Conservation (phyloP, 2,113 vertebrate species). For the Hystrix cristata region DNA sequence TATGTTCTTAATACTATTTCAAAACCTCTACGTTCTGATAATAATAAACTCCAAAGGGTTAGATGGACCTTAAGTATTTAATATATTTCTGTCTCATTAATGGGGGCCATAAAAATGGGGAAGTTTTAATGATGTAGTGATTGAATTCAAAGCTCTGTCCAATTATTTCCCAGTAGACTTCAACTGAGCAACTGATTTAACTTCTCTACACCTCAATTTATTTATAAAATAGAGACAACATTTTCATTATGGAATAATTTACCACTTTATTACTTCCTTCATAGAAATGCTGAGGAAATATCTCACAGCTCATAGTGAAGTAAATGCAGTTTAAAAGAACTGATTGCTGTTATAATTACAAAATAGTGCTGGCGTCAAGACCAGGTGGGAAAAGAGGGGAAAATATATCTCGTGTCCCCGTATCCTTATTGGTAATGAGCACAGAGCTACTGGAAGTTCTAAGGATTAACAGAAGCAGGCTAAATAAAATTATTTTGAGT, state of each 20-base stretch:
- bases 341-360: neutral
- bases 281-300: neutral
- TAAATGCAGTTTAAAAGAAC: slow-evolving; percentile 3
- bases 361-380: neutral
- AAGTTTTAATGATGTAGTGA: neutral
- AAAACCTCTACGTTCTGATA: neutral
- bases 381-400: neutral
- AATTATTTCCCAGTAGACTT: neutral
- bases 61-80: neutral
- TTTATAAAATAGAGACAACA: neutral
- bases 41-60: neutral
- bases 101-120: neutral
- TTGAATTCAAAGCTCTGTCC: neutral
- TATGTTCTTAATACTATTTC: neutral
- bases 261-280: neutral
- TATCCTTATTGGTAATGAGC: neutral
- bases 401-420: neutral
- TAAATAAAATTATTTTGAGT: neutral
- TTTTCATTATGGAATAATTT: neutral
- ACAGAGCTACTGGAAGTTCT: neutral
- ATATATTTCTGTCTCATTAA: too few species aligned
- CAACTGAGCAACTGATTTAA: neutral
- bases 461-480: neutral
- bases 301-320: neutral
- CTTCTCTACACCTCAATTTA: neutral